These are phyloP conservation scores for Eristalis pertinax DNA, from an alignment of 2,888 invertebrate genomes.

Conservation along the genomic window DNA sequence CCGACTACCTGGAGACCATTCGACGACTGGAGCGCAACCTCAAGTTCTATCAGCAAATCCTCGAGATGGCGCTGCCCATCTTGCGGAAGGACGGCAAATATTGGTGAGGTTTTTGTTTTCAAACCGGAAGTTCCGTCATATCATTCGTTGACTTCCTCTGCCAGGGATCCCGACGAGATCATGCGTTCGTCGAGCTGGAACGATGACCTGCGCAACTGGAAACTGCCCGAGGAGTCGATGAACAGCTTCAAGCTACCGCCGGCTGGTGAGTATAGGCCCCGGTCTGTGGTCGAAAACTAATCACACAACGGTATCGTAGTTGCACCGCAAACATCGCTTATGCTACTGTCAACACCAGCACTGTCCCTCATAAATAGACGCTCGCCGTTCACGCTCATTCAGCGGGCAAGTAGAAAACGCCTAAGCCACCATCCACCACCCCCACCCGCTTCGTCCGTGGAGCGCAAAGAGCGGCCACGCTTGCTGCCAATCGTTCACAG, in stretches of 20 bases:
- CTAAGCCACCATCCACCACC: neutral
- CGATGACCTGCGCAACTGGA: constrained; percentile 88
- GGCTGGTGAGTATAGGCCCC: constrained; percentile 81
- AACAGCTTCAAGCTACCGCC: constrained; percentile 87
- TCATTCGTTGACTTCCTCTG: constrained; percentile 73
- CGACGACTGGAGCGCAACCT: constrained; percentile 87
- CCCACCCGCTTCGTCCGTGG: neutral
- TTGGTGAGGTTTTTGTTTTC: constrained; percentile 81
- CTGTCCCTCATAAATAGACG: constrained; percentile 26
- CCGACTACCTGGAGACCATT: constrained; percentile 92
- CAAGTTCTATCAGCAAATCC: constrained; percentile 86
- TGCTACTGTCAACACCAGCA: constrained; percentile 20
- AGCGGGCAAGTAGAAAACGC: neutral
- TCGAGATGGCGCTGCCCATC: constrained; percentile 86
- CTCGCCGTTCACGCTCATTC: constrained; percentile 12
- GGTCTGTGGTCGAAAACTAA: constrained; percentile 13
- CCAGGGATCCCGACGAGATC: constrained; percentile 86
- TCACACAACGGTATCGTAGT: constrained; percentile 29
- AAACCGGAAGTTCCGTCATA: neutral
- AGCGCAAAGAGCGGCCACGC: neutral
- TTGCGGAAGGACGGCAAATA: constrained; percentile 89
- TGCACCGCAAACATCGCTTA: constrained; percentile 10
- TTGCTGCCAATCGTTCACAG: constrained; percentile 10
- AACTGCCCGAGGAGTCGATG: constrained; percentile 86
- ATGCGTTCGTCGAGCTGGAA: constrained; percentile 88